Conservation (phyloP, 1,140 invertebrate genomes). For the Reticulitermes speratus region DNA sequence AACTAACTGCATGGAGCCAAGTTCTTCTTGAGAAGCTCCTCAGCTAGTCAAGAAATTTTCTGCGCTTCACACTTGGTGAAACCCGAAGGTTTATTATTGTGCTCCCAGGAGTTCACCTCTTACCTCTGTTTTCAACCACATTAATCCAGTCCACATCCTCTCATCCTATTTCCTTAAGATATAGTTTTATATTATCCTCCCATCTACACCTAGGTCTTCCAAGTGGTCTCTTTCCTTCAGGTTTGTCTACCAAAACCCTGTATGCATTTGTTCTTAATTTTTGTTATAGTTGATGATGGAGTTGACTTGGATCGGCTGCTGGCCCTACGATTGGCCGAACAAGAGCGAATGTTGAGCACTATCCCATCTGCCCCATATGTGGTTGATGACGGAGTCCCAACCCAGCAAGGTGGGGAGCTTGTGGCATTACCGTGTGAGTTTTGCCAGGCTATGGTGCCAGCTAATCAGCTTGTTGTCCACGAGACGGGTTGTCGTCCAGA, state of each 20-base stretch:
- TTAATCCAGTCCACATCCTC: not conserved
- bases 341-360: not conserved
- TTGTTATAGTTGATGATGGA: not conserved
- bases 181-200: no score
- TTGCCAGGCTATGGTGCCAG: conserved; percentile 31
- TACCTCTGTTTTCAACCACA: not conserved
- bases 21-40: no score
- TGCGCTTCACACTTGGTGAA: no score
- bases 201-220: no score
- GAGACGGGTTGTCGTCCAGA: conserved; percentile 34
- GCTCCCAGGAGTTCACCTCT: not conserved
- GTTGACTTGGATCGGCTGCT: conserved; percentile 31
- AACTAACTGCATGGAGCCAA: no score
- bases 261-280: not conserved
- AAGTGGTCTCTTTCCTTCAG: no score
- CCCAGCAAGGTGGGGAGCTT: conserved; percentile 20
- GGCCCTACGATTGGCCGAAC: conserved; percentile 15
- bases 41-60: no score
- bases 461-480: conserved; percentile 29
- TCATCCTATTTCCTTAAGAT: no score
- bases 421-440: conserved; percentile 31
- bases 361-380: not conserved
- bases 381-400: not conserved
- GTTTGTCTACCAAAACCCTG: no score
- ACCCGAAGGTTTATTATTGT: no score